phyloP scores from a whole-genome alignment of 2,113 vertebrate species.

The Antechinus flavipes region DNA sequence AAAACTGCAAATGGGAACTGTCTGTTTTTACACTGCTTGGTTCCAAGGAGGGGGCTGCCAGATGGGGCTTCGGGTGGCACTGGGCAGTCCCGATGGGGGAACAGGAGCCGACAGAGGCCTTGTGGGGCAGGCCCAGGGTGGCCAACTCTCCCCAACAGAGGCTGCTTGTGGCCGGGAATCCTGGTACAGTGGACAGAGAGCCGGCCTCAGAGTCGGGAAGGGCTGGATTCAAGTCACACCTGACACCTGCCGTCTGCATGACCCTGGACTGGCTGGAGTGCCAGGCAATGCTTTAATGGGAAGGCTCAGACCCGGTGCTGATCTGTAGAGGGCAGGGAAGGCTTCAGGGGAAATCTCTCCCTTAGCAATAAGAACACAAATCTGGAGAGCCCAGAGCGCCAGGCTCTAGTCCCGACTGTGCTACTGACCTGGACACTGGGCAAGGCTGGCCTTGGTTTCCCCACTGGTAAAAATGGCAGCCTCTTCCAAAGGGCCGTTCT shows the following conservation, averaged over 20 bases:
- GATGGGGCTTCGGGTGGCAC: background rate
- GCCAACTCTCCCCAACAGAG: no score
- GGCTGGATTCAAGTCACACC: background rate
- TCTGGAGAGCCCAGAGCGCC: background rate
- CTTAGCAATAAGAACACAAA: background rate
- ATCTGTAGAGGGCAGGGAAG: background rate
- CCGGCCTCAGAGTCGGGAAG: background rate
- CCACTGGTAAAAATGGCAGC: no score
- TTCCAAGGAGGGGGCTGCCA: background rate
- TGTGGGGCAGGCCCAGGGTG: no score
- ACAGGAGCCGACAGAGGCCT: background rate
- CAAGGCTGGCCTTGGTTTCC: background rate
- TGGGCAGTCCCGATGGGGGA: background rate
- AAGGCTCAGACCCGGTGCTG: accelerated
- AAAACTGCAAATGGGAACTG: background rate
- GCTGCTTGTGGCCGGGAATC: no score
- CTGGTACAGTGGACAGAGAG: background rate
- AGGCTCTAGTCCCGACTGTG: accelerated
- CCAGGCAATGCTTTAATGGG: no score
- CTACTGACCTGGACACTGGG: background rate
- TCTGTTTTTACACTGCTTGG: background rate
- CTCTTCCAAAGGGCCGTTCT: background rate
- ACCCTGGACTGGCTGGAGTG: background rate
- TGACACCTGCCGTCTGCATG: background rate
- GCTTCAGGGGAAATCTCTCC: background rate